Percentiles rank a stretch among this genome's conserved stretches.
Evolutionary conservation across 2,113 vertebrate genomes (phyloP).

Genomic region (Saimiri boliviensis): DNA sequence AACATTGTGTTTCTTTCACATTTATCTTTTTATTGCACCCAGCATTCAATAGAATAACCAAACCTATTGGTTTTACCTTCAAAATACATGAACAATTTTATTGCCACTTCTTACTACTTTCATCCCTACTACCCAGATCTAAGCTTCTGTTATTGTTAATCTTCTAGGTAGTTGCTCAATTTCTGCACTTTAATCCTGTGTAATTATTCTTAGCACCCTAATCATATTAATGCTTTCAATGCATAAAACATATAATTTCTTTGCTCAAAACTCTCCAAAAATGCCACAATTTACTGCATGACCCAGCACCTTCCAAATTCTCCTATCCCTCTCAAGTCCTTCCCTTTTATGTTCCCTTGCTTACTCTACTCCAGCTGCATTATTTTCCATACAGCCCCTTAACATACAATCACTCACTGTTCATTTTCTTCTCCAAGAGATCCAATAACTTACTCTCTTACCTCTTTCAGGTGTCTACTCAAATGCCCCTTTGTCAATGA

Average conservation of each 20-base stretch:
- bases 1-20: not conserved
- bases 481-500: not conserved
- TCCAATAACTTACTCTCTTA: not conserved
- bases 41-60: not conserved
- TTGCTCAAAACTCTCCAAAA: not conserved
- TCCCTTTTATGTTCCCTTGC: not conserved
- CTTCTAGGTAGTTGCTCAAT: not conserved
- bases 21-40: not conserved
- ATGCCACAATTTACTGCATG: not conserved
- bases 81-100: not conserved
- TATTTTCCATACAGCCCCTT: not conserved
- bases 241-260: not conserved
- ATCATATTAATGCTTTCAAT: not conserved
- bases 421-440: not conserved
- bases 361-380: not conserved
- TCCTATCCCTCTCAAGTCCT: not conserved
- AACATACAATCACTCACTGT: not conserved
- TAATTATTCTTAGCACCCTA: not conserved
- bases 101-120: not conserved
- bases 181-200: not conserved
- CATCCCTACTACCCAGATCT: not conserved
- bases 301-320: not conserved
- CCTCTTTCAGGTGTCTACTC: not conserved
- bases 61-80: not conserved
- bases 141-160: not conserved